These are phyloP conservation scores for Malthinus seriepunctatus DNA, from an alignment of 2,888 invertebrate species.

Conservation along the genomic window DNA sequence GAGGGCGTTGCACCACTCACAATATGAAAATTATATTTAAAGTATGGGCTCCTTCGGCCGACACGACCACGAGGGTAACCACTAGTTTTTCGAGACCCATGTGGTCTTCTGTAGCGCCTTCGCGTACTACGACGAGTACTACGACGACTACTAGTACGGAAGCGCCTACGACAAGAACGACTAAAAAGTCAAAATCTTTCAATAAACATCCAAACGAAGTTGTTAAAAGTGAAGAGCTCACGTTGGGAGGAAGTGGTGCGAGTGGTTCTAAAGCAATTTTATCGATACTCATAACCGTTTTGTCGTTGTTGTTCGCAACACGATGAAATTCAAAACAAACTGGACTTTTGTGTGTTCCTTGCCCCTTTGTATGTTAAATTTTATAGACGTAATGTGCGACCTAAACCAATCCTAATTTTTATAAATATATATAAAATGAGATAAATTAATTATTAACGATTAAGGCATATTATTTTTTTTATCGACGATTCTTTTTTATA, in stretches of 20 bases:
- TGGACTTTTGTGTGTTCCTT: slow-evolving; percentile 25
- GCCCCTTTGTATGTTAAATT: slow-evolving; percentile 27
- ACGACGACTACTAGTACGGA: slow-evolving; percentile 49
- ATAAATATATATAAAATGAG: slow-evolving; percentile 34
- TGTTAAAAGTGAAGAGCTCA: slow-evolving; percentile 90
- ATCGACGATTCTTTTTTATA: slow-evolving; percentile 40
- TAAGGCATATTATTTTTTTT: slow-evolving; percentile 45
- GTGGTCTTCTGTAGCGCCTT: slow-evolving; percentile 54
- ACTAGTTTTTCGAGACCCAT: slow-evolving; percentile 38
- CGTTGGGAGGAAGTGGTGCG: slow-evolving; percentile 62
- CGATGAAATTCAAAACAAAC: slow-evolving; percentile 44
- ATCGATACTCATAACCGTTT: slow-evolving; percentile 41
- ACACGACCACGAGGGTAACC: slow-evolving; percentile 48
- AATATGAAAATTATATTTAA: slow-evolving; percentile 94
- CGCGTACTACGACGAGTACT: slow-evolving; percentile 43
- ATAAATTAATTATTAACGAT: slow-evolving; percentile 39
- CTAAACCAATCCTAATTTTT: slow-evolving; percentile 42
- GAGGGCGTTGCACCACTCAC: slow-evolving; percentile 87
- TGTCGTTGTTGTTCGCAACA: slow-evolving; percentile 42
- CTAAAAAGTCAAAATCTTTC: slow-evolving; percentile 66
- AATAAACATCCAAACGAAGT: slow-evolving; percentile 90
- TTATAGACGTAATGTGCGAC: slow-evolving; percentile 27
- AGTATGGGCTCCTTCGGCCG: slow-evolving; percentile 76
- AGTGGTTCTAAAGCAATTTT: slow-evolving; percentile 30
- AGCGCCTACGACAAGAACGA: slow-evolving; percentile 51